These are phyloP conservation scores for Drosophila quasianomalipes DNA, from an alignment of 2,888 invertebrate species.

Conservation along the genomic window DNA sequence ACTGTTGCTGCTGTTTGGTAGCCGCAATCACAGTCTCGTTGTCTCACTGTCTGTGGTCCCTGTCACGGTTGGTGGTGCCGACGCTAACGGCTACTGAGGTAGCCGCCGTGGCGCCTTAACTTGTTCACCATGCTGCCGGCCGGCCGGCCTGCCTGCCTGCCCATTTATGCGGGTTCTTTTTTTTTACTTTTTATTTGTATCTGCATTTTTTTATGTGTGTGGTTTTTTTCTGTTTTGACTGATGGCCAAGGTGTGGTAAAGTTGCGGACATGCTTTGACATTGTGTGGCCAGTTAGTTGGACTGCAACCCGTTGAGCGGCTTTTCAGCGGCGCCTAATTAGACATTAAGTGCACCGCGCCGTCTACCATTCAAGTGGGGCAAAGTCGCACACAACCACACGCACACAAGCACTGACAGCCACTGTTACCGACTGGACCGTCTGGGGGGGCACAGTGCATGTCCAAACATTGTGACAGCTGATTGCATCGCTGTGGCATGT, in stretches of 20 bases:
- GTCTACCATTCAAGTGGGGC: slow-evolving; percentile 56
- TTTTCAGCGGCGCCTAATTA: slow-evolving; percentile 76
- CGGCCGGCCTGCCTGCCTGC: slow-evolving; percentile 14
- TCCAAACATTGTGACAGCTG: slow-evolving; percentile 75
- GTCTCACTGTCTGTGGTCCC: slow-evolving; percentile 27
- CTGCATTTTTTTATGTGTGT: slow-evolving; percentile 34
- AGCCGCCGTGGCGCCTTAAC: slow-evolving; percentile 67
- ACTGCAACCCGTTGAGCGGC: slow-evolving; percentile 67
- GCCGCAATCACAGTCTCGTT: slow-evolving; percentile 52
- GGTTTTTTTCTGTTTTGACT: slow-evolving; percentile 57
- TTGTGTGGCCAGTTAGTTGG: slow-evolving; percentile 45
- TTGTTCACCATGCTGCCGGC: slow-evolving; percentile 52
- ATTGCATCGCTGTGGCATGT: slow-evolving; percentile 58
- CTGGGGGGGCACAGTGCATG: slow-evolving; percentile 7
- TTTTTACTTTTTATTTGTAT: slow-evolving; percentile 5
- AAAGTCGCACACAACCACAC: slow-evolving; percentile 6
- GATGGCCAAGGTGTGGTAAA: slow-evolving; percentile 75
- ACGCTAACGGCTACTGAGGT: slow-evolving; percentile 53
- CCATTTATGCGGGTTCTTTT: slow-evolving; percentile 48
- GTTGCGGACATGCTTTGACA: slow-evolving; percentile 70
- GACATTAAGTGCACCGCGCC: slow-evolving; percentile 66
- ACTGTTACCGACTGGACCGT: too few species aligned
- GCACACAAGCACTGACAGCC: not conserved
- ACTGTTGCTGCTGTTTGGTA: slow-evolving; percentile 24
- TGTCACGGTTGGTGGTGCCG: slow-evolving; percentile 76